Base-by-base conservation (phyloP, 2,113 vertebrate genomes). In the Siniperca chuatsi region DNA sequence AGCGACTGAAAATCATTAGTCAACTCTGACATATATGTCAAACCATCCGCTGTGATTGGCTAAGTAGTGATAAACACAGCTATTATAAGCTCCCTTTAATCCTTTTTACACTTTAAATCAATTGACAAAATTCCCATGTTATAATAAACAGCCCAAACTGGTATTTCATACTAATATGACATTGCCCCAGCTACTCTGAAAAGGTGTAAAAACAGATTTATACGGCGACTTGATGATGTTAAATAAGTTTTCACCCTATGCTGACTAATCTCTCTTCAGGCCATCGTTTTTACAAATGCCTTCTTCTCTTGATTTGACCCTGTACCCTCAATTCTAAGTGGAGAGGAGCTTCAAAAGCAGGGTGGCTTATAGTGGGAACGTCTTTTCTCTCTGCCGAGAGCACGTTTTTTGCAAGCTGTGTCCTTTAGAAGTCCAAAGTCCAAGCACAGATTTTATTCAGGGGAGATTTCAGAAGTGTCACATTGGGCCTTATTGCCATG, bases 161-260 rank as follows among this genome's bases (percentile, higher is more conserved):
- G 58, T 70, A 25, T 90, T 89, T 85, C 75, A 64, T 82, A 79
- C 83, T 78, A 71, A 77, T 80, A 66, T 16, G 61, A 78, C 35
- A 16, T 57, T 42, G 57, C 74, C 57, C 58, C 60, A 71, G 64
- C n/a, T 66, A 37, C 84, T 75, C 77, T 85, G 15, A 72, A 73
- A 79, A 92, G 91, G 89, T 93, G 90, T 87, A 74, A 91, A 90
- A 88, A 90, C 78, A 87, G 83, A 94, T 92, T 88, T 81, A 75
- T 87, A 81, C 61, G 18, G 80, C 16, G 33, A 75, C 66, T 73
- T 70, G 69, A 87, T 82, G 85, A 88, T 75, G 82, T 88, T 78
- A 90, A 92, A 94, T 88, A 78, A 87, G 86, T 90, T 93, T 83
- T 87, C 74, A 83, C 82, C 75, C 72, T 37, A 18, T 11, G 23